Base-by-base conservation (phyloP, 2,797 vertebrate species). In the Telmatherina bonti region DNA sequence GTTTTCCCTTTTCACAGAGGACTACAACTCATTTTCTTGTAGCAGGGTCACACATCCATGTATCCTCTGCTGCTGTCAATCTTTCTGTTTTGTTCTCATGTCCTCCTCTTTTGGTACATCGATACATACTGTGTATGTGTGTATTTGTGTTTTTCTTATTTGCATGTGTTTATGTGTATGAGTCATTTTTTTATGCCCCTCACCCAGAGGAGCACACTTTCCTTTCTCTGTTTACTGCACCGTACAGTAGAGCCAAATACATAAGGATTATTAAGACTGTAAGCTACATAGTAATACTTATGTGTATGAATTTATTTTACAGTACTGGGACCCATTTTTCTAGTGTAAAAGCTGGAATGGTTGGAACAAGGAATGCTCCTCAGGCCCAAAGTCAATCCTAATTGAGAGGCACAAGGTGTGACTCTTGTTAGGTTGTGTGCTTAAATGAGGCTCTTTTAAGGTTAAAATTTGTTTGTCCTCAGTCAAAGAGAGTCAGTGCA, bases 1-100 rank as follows among this genome's bases (percentile, higher is more conserved):
- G 36, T 36, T 72, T 80, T 65, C 61, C 51, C 62, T 64, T 59
- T 65, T 79, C 81, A 72, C 80, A 0, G 3, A 77, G 77, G 77
- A 77, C 78, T 85, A 82, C 70, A 67, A 68, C 66, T 41, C 62
- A 79, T 72, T 85, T 82, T 53, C 53, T 63, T 73, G 65, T 84
- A 74, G 63, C 71, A 70, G 81, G 72, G 79, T 86, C 85, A 80
- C 68, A 72, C 55, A 67, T 60, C n/a, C 38, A 67, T 64, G 70
- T 43, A 69, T 72, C 31, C 13, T 69, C 67, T 16, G 45, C 59
- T 51, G 27, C 73, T 77, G 70, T 86, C 83, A 79, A 1, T 82
- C 76, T 73, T 49, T 45, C 53, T 72, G 74, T 86, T 58, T 75
- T 56, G 26, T 79, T 70, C 78, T 43, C 2, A 15, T 71, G 29